Percentiles rank a stretch among this genome's conserved stretches.
phyloP scores from a whole-genome alignment of 2,888 invertebrate genomes.

The Ypsolopha sequella region DNA sequence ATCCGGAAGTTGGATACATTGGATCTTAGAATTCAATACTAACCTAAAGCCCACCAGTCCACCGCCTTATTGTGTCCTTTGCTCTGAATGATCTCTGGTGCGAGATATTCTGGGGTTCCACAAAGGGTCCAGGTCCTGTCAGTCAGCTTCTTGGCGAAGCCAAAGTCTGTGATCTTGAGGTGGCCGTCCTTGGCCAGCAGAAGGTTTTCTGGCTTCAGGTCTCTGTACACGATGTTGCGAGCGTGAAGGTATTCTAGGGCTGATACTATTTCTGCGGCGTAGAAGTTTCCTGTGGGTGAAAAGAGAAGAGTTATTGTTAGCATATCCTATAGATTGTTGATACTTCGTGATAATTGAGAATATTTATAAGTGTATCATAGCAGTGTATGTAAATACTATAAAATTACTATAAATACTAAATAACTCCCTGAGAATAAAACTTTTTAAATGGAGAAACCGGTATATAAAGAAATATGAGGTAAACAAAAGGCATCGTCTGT shows the following conservation, averaged over 20 bases:
- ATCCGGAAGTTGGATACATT: no score
- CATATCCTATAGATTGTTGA: no score
- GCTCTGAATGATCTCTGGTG: constrained; percentile 97
- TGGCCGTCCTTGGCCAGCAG: constrained; percentile 94
- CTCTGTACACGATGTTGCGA: constrained; percentile 87
- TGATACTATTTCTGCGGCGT: constrained; percentile 93
- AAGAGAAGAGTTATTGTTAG: not conserved
- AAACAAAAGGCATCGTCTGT: no score
- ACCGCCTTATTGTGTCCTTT: constrained; percentile 99
- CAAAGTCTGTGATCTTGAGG: constrained; percentile 97
- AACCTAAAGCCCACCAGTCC: constrained; percentile 98
- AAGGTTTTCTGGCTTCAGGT: constrained; percentile 95
- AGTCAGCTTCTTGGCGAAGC: constrained; percentile 94
- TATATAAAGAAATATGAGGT: no score
- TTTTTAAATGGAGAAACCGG: no score
- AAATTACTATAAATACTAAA: no score
- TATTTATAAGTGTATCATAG: no score
- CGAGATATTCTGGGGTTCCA: constrained; percentile 97
- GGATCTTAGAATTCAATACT: constrained; percentile 8
- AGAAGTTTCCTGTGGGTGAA: constrained; percentile 80
- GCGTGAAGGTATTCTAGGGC: constrained; percentile 95
- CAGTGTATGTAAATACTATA: no score
- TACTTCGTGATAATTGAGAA: no score
- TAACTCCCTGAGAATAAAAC: no score
- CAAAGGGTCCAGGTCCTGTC: constrained; percentile 98